phyloP scores from a whole-genome alignment of 2,888 invertebrate species.

The Sinhomidia bicolor region DNA sequence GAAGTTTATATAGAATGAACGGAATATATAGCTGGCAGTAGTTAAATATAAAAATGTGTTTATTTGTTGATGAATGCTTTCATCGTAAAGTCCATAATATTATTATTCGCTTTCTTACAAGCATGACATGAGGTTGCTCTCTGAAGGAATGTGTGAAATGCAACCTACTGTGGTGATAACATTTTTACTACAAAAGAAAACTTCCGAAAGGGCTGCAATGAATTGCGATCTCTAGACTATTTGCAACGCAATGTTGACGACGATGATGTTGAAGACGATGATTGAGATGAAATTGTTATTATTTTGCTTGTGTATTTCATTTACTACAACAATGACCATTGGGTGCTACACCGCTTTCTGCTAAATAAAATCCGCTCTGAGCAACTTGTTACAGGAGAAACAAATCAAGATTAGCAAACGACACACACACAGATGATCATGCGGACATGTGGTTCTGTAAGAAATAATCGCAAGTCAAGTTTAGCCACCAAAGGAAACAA shows the following conservation, averaged over 20 bases:
- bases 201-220: conserved; percentile 39
- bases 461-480: no score
- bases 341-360: background rate
- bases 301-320: background rate
- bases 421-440: background rate
- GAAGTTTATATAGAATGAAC: background rate
- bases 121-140: conserved; percentile 38
- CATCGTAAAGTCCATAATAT: conserved; percentile 20
- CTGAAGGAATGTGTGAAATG: conserved; percentile 63
- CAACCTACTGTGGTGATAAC: conserved; percentile 60
- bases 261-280: conserved; percentile 20
- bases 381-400: background rate
- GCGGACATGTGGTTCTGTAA: conserved; percentile 11
- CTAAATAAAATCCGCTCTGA: background rate
- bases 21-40: background rate
- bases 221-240: background rate
- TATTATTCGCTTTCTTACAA: background rate
- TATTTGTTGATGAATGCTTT: conserved; percentile 46
- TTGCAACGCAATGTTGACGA: no score
- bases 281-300: conserved; percentile 42
- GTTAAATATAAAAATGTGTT: conserved; percentile 28
- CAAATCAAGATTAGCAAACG: conserved; percentile 30
- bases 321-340: background rate
- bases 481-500: conserved; percentile 9
- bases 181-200: conserved; percentile 42